Base-by-base conservation (phyloP, 2,888 invertebrate genomes). In the Byasa hedistus region DNA sequence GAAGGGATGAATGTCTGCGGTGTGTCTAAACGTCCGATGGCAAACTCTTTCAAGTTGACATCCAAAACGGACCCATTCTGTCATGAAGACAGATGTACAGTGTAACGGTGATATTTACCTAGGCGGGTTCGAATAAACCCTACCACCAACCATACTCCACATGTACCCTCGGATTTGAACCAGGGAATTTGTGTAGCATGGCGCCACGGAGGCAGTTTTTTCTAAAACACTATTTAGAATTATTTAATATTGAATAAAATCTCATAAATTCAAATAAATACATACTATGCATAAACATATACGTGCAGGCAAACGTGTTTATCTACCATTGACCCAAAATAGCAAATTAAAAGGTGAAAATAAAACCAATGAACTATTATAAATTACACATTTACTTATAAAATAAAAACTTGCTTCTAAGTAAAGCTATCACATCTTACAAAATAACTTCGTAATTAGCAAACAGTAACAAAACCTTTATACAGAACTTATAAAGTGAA, bases 371-470 rank as follows among this genome's bases (percentile, higher is more conserved):
- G 68, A 77, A 79, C 80, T 79, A 82, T 79, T 77, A 80, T 76
- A 81, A 83, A 84, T 78, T 80, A 84, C 84, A 87, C 81, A 86
- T 86, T 87, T 87, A 87, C 82, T 86, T 85, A 79, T 83, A 87
- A 89, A 87, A 66, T 85, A 86, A 86, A 39, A 85, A 82, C 84
- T 88, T 86, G 87, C 82, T 83, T 86, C 87, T 89, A 90, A 83
- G 83, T 90, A 90, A 91, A 90, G 91, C 89, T 90, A 87, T 91
- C 89, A 89, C 88, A 89, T 89, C 86, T 88, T 89, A 89, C 75
- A 78, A 75, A 73, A 81, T 83, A 81, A 79, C 73, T 78, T 58
- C 57, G 76, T 75, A 79, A 81, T 82, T 85, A 86, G 88, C 87
- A 87, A 90, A 88, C 87, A 82, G 88, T 85, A 88, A 87, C 82